Percentiles rank a stretch among this genome's conserved stretches.
These are phyloP conservation scores for Diprion similis DNA, from an alignment of 1,140 invertebrate species.

Conservation along the genomic window DNA sequence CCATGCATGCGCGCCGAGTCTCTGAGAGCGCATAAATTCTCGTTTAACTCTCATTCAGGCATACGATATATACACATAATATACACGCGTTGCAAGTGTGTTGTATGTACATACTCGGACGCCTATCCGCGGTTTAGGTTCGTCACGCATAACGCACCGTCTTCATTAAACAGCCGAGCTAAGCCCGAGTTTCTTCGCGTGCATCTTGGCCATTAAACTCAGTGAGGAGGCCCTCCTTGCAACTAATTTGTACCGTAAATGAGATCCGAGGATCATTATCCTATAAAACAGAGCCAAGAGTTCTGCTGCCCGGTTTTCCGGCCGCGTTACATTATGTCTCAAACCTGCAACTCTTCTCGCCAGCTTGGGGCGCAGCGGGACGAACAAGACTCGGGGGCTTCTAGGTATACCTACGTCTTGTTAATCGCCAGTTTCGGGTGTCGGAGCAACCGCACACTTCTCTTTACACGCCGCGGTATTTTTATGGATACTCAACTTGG, in stretches of 20 bases:
- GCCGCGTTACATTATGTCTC: not conserved
- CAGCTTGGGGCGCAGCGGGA: not conserved
- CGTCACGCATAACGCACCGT: constrained; percentile 57
- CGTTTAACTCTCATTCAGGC: constrained; percentile 53
- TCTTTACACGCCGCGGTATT: too few species aligned
- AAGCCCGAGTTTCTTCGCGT: constrained; percentile 52
- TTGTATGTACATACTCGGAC: constrained; percentile 15
- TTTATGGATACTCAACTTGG: too few species aligned
- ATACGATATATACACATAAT: not conserved
- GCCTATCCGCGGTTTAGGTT: constrained; percentile 33
- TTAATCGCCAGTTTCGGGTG: not conserved
- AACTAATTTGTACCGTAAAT: constrained; percentile 61
- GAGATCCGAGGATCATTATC: constrained; percentile 53
- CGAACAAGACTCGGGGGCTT: not conserved
- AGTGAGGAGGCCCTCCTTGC: constrained; percentile 45
- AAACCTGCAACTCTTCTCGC: not conserved
- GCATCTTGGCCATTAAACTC: constrained; percentile 49
- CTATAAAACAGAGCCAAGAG: constrained; percentile 14
- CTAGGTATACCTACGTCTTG: not conserved
- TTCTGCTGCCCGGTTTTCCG: not conserved
- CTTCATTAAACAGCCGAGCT: constrained; percentile 52
- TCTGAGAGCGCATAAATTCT: constrained; percentile 56
- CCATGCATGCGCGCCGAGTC: too few species aligned
- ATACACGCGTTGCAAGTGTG: not conserved
- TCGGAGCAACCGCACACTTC: not conserved